Evolutionary conservation across 2,888 invertebrate species (phyloP), one percentile per base, ranked within the genome.

Genomic region (Parapristionchus giblindavisi): DNA sequence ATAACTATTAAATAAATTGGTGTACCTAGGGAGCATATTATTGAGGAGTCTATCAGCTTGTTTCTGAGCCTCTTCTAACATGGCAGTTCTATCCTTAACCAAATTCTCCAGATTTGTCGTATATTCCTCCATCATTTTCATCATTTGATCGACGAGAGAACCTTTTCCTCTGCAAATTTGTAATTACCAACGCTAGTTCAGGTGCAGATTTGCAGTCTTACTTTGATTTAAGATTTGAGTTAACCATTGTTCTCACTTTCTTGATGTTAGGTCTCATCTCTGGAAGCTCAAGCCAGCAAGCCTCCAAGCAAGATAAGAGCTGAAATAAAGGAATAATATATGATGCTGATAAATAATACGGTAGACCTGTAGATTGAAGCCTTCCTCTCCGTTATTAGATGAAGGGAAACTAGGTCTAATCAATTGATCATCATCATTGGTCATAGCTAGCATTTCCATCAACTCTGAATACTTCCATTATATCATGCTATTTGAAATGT

Each of bases 201-300:
- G 54, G 24, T 24, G 34, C 8, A 17, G 8, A 4, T 51, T 8
- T 21, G 27, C 51, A 21, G 11, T 32, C 80, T 78, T 70, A 85
- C 83, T 82, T 85, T 3, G 85, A 82, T 76, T 82, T 80, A 27
- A 87, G 78, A 70, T 87, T 87, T 8, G 85, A 77, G 74, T 85
- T 84, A 1, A 87, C 81, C 80, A 87, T 84, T 1, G 83, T 78
- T 52, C 83, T 77, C 11, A 87, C 83, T 79, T 86, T 83, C 75
- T 87, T 87, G 76, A 87, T 85, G 65, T 81, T 83, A 17, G 87
- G 87, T 43, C 82, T 65, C 79, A 81, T 80, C 68, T 87, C 87
- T 5, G 87, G 86, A 40, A 87, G 80, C 76, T 87, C 87, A n/a
- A 87, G 79, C 87, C 87, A 87, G 75, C 87, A 87, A 0, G 87